These are phyloP conservation scores for Strix uralensis DNA, from an alignment of 2,113 vertebrate species.

Conservation along the genomic window DNA sequence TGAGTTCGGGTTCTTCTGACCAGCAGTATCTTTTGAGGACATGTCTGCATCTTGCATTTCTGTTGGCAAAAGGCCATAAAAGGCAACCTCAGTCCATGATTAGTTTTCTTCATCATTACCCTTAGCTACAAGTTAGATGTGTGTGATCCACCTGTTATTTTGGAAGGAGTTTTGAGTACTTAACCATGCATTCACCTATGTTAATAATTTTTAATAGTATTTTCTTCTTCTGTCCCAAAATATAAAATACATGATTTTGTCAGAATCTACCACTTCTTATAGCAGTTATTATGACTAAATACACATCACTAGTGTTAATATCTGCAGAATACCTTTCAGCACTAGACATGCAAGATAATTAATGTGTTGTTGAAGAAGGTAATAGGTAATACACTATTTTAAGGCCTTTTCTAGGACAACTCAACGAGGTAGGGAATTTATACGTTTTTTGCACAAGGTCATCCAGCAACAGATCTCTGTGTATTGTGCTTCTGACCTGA, in stretches of 20 bases:
- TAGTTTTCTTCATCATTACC: neutral
- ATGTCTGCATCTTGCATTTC: neutral
- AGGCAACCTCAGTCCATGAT: neutral
- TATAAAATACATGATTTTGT: neutral
- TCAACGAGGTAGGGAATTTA: neutral
- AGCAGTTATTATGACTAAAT: neutral
- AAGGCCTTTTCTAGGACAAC: neutral
- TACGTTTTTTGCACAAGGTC: neutral
- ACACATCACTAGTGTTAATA: neutral
- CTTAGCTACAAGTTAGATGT: neutral
- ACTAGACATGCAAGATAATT: neutral
- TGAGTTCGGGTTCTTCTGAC: neutral
- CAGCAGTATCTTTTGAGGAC: neutral
- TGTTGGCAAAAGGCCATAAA: neutral
- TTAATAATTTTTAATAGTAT: neutral
- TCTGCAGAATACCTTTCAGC: neutral
- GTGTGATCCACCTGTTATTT: neutral
- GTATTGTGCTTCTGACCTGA: neutral
- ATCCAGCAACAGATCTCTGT: neutral
- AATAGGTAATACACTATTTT: neutral
- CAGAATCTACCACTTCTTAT: neutral
- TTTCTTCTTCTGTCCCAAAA: neutral
- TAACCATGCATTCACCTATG: neutral
- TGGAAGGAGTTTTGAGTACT: neutral
- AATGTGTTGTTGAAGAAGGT: neutral